These are phyloP conservation scores for Helicoverpa armigera DNA, from an alignment of 1,140 invertebrate genomes.

Conservation along the genomic window DNA sequence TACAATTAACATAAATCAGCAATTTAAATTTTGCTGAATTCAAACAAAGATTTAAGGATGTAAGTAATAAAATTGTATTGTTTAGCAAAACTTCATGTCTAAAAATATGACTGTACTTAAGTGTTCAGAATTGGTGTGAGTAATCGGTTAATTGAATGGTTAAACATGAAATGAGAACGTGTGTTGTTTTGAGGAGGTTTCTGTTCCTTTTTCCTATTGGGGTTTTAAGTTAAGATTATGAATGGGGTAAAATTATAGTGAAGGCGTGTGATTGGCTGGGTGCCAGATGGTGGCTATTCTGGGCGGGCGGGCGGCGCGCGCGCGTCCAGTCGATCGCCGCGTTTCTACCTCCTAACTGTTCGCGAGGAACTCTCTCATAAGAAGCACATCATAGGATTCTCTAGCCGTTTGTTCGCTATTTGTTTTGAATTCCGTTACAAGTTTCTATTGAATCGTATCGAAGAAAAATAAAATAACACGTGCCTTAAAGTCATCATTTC, in stretches of 20 bases:
- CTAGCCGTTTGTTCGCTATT: conserved; percentile 6
- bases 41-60: conserved; percentile 17
- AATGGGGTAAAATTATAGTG: conserved; percentile 73
- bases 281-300: conserved; percentile 77
- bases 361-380: conserved; percentile 37
- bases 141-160: conserved; percentile 4
- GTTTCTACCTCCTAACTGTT: conserved; percentile 40
- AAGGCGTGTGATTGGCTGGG: conserved; percentile 68
- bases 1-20: neutral
- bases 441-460: neutral
- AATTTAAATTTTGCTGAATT: neutral
- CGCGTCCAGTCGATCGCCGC: conserved; percentile 71
- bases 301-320: conserved; percentile 76
- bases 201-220: conserved; percentile 43
- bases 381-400: neutral
- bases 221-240: conserved; percentile 68
- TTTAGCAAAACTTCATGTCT: conserved; percentile 22
- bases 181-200: neutral
- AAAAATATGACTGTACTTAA: neutral
- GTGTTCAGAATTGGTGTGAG: conserved; percentile 9
- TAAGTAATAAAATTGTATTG: neutral
- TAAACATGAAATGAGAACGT: neutral
- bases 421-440: conserved; percentile 8
- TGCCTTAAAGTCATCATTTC: too few relatives aligned
- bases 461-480: neutral